phyloP scores from a whole-genome alignment of 2,113 vertebrate species.

The Henicopernis longicauda region DNA sequence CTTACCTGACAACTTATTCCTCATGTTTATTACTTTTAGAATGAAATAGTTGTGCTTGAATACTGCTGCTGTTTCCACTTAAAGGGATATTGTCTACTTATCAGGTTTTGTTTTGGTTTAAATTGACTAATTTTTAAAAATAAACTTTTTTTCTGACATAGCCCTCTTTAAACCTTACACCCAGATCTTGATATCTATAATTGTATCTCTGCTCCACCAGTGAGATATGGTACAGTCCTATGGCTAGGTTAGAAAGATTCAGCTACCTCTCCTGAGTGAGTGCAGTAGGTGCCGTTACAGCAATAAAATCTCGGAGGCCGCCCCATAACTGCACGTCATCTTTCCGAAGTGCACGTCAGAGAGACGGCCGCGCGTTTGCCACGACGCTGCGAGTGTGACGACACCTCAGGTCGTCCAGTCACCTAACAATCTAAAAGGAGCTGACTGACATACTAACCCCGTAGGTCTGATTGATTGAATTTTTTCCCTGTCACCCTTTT shows the following conservation, averaged over 20 bases:
- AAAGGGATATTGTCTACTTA: constrained; percentile 36
- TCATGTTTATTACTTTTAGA: constrained; percentile 58
- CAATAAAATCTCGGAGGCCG: neutral
- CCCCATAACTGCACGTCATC: neutral
- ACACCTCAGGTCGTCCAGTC: neutral
- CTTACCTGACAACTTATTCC: constrained; percentile 63
- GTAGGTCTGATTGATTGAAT: neutral
- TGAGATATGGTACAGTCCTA: neutral
- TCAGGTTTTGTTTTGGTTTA: constrained; percentile 1
- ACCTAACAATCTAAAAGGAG: neutral
- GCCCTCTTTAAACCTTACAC: neutral
- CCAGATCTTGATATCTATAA: neutral
- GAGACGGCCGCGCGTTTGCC: rapidly evolving
- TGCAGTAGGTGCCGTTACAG: neutral
- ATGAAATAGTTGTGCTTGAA: constrained; percentile 47
- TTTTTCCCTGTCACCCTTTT: neutral
- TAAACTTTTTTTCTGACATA: neutral
- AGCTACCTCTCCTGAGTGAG: neutral
- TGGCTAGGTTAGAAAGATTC: neutral
- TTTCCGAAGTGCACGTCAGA: neutral
- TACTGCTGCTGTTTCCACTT: constrained; percentile 22
- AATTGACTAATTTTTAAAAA: constrained; percentile 45
- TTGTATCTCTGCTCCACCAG: constrained; percentile 1
- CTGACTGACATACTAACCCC: neutral
- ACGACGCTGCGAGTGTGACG: too few species aligned